These are phyloP conservation scores for Noctua fimbriata DNA, from an alignment of 2,888 invertebrate species.

Conservation along the genomic window DNA sequence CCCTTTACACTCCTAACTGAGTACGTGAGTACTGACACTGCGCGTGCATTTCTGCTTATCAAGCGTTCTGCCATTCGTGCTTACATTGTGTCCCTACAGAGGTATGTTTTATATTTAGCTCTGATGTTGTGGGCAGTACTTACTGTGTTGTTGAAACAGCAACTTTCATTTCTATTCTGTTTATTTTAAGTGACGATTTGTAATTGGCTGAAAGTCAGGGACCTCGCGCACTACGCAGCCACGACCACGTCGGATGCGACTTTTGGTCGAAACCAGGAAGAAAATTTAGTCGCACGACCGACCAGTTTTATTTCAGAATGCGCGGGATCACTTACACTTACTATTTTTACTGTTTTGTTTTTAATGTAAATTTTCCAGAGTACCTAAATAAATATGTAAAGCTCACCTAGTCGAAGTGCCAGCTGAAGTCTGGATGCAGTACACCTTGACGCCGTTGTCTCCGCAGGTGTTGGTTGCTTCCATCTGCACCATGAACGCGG, in stretches of 20 bases:
- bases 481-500: slow-evolving; percentile 96
- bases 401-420: slow-evolving; percentile 92
- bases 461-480: slow-evolving; percentile 99
- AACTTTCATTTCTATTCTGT: too few relatives aligned
- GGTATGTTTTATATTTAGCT: too few relatives aligned
- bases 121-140: too few relatives aligned
- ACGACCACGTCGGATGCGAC: too few relatives aligned
- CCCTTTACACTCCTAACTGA: too few relatives aligned
- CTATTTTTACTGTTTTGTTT: not conserved
- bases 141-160: too few relatives aligned
- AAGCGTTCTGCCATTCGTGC: too few relatives aligned
- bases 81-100: too few relatives aligned
- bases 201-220: too few relatives aligned
- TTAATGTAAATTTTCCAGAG: not conserved
- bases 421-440: slow-evolving; percentile 96
- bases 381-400: not conserved
- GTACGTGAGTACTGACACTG: not conserved
- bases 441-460: slow-evolving; percentile 93
- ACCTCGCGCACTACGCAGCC: not conserved
- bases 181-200: too few relatives aligned
- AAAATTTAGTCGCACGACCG: not conserved
- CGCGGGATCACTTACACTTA: not conserved
- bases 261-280: not conserved
- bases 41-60: too few relatives aligned
- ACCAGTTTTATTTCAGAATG: too few relatives aligned